These are phyloP conservation scores for Macrosoma leucophasiata DNA, from an alignment of 2,888 invertebrate genomes.

Conservation along the genomic window DNA sequence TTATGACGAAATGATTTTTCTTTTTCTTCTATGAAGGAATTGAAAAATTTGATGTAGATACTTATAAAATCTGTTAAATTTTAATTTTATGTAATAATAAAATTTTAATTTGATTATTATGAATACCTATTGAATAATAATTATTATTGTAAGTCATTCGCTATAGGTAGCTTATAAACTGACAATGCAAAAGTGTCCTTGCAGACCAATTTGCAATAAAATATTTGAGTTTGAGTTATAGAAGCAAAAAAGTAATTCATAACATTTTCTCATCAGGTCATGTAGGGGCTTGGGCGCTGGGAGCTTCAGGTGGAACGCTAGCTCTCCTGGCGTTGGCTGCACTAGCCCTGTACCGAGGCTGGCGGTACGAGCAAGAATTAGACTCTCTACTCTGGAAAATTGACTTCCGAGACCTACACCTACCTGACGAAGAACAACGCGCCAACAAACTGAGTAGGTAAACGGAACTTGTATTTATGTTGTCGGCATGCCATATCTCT, in stretches of 20 bases:
- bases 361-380: slow-evolving; percentile 95
- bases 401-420: slow-evolving; percentile 91
- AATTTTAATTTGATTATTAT: neutral
- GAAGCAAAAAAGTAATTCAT: neutral
- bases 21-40: no score
- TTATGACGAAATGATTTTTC: no score
- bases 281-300: slow-evolving; percentile 88
- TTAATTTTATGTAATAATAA: neutral
- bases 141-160: no score
- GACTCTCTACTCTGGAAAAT: slow-evolving; percentile 96
- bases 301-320: slow-evolving; percentile 85
- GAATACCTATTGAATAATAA: no score
- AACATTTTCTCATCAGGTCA: slow-evolving; percentile 75
- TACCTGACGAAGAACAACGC: slow-evolving; percentile 70
- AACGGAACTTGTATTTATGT: slow-evolving; percentile 59
- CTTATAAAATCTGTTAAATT: no score
- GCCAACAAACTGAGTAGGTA: slow-evolving; percentile 74
- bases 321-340: slow-evolving; percentile 83
- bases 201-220: no score
- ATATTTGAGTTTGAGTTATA: neutral
- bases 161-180: no score
- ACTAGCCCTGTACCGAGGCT: slow-evolving; percentile 89
- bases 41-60: no score
- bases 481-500: slow-evolving; percentile 68
- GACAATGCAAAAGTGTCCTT: no score